Conservation (phyloP, 2,113 vertebrate genomes). For the Ophiodon elongatus region DNA sequence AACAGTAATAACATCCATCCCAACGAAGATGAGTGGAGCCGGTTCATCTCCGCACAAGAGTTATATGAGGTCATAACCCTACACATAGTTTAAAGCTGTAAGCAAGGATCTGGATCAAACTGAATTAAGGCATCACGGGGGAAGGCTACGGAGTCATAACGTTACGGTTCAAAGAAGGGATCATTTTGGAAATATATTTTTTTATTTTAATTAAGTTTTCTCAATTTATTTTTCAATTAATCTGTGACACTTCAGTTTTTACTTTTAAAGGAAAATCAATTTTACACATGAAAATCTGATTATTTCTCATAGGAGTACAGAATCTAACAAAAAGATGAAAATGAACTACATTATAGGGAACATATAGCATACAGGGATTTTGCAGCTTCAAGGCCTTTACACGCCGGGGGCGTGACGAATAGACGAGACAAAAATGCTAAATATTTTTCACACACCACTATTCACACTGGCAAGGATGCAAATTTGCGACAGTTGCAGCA, state of each 20-base stretch:
- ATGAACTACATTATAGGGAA: background rate
- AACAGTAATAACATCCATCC: conserved; percentile 51
- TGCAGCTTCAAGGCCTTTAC: background rate
- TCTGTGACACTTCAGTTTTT: background rate
- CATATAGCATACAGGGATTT: background rate
- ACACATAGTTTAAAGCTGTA: conserved; percentile 29
- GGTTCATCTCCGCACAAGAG: conserved; percentile 38
- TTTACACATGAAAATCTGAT: background rate
- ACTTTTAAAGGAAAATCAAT: background rate
- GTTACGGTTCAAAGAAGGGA: background rate
- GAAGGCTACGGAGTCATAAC: background rate
- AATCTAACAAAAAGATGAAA: background rate
- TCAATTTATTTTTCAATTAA: background rate
- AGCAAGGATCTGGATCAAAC: conserved; percentile 28
- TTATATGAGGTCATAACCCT: conserved; percentile 44
- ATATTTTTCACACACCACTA: background rate
- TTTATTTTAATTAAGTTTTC: background rate
- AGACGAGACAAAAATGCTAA: background rate
- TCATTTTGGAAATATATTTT: background rate
- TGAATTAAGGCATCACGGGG: conserved; percentile 28
- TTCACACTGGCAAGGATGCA: background rate
- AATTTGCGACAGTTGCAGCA: too few species aligned
- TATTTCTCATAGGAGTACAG: background rate
- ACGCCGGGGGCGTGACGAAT: background rate
- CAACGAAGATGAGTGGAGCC: conserved; percentile 42